Base-by-base conservation (phyloP, 2,797 vertebrate genomes). In the Danionella dracula region DNA sequence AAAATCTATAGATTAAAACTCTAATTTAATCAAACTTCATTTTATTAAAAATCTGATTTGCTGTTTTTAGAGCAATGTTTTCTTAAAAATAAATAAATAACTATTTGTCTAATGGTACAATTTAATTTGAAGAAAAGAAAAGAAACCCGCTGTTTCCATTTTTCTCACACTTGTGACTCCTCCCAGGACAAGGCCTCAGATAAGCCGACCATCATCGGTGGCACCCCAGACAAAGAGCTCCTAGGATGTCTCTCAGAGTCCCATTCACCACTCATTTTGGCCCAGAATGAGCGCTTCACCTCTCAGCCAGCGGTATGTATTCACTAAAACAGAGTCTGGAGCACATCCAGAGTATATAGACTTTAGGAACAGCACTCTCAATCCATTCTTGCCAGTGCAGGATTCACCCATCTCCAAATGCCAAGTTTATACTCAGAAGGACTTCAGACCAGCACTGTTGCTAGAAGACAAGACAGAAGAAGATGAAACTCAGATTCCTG, bases 251-350 rank as follows among this genome's bases (percentile, higher is more conserved):
- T 16, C 37, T 23, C 46, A 5, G 40, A 19, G 35, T 15, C 0
- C 29, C 66, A 44, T 51, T 76, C 2, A 12, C 71, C 82, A 0
- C 75, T 83, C 1, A 61, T 76, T 64, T 80, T 81, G 50, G 72
- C 77, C 3, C 16, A 15, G 20, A 27, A 46, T 1, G 23, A 45
- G 32, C 29, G 34, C 10, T 23, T 44, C 1, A 15, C 0, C 32
- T 27, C 1, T 15, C 21, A 11, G 35, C 84, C 83, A 27, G 67
- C 84, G 29, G 84, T 93, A 38, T 71, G 82, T 16, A 62, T 93
- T 71, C 82, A 78, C n/a, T n/a, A 53, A 90, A 83, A 61, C 86
- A 94, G 76, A 90, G 84, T 76, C 83, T 85, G 72, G 84, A 91
- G 72, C 64, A 90, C n/a, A 77, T 92, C 77, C 83, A 88, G 46